phyloP scores from a whole-genome alignment of 2,888 invertebrate species.

The Dusona sp. region DNA sequence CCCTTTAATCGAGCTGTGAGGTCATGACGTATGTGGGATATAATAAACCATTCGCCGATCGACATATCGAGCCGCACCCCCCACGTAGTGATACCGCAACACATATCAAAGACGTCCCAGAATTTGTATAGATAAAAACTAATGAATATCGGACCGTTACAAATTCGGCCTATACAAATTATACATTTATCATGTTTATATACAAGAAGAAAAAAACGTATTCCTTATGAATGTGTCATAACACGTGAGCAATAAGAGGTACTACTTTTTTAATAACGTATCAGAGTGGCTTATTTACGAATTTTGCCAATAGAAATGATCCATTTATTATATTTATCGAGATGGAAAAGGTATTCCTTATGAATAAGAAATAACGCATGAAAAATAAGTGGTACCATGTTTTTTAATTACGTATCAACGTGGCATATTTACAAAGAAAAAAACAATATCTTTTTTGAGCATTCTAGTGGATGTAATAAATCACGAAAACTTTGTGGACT shows the following conservation, averaged over 20 bases:
- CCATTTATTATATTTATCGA: neutral
- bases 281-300: neutral
- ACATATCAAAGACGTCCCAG: conserved; percentile 1
- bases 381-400: too few species aligned
- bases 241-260: neutral
- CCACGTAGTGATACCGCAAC: neutral
- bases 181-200: neutral
- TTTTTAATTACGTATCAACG: too few species aligned
- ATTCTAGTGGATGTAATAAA: neutral
- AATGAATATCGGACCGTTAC: conserved; percentile 48
- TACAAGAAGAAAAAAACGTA: neutral
- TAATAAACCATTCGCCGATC: conserved; percentile 53
- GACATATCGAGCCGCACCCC: conserved; percentile 51
- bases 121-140: conserved; percentile 18
- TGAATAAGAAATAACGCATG: too few species aligned
- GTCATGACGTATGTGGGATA: conserved; percentile 47
- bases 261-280: neutral
- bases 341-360: neutral
- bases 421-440: neutral
- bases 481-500: conserved; percentile 2
- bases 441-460: neutral
- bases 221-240: neutral
- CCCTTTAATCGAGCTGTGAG: conserved; percentile 23
- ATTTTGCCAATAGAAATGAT: conserved; percentile 10
- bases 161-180: conserved; percentile 31